Evolutionary conservation across 2,797 vertebrate genomes (phyloP), one percentile per base, ranked within the genome.

Genomic region (Poecilia gillii): DNA sequence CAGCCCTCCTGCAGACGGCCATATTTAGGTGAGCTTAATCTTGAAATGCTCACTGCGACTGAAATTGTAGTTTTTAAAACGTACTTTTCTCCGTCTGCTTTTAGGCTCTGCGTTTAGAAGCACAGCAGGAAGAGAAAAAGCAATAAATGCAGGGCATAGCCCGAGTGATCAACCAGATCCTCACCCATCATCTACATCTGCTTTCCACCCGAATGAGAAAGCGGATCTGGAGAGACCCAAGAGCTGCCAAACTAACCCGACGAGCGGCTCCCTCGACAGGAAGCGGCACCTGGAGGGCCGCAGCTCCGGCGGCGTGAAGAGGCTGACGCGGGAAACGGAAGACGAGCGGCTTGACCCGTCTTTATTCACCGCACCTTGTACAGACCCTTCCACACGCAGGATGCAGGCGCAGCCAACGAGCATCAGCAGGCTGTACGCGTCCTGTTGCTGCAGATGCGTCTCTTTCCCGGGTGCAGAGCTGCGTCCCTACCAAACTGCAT

Each of bases 251-350:
- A 23, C 14, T 18, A 68, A 80, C 25, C 6, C 62, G 0, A 49
- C 36, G 6, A 39, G 66, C 36, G 43, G 77, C 36, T 87, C 83
- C 25, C 76, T 73, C 1, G 75, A 66, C 81, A 89, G 90, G 76
- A 95, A 93, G 71, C 84, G 87, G 72, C 75, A 47, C 72, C 77
- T 72, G 0, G 85, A 91, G 57, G 31, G 72, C 3, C 79, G 90
- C 57, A 39, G 76, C 41, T 73, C 84, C 28, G 6, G 77, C 7
- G 74, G 82, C 57, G 77, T 80, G 8, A 95, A 93, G 85, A 93
- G 84, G 74, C 14, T 75, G 36, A 94, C 89, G 87, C 83, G 80
- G 74, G 89, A 90, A 59, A 71, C 23, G 36, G 86, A 43, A 57
- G 81, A 90, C 0, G 55, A 83, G 13, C 74, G 1, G 25, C 64